Conservation (phyloP, 2,113 vertebrate genomes). For the Pelecanoides urinatrix region DNA sequence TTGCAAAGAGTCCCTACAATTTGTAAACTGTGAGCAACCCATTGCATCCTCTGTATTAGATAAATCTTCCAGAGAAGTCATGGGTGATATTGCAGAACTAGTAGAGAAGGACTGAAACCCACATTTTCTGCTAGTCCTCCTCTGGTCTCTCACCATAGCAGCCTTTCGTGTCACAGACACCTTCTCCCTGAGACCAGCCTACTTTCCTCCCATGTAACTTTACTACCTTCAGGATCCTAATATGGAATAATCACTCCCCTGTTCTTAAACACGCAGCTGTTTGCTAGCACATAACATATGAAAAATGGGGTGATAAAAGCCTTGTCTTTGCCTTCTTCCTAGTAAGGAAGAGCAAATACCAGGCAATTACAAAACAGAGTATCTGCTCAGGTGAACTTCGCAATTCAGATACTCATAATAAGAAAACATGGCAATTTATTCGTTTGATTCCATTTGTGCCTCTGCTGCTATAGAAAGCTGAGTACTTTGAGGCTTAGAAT, state of each 20-base stretch:
- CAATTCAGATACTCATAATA: conserved; percentile 28
- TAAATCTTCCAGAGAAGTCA: not conserved
- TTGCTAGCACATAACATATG: not conserved
- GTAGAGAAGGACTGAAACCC: not conserved
- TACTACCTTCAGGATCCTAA: not conserved
- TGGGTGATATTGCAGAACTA: not conserved
- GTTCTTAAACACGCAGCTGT: not conserved
- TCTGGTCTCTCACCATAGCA: not conserved
- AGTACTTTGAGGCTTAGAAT: conserved; percentile 31
- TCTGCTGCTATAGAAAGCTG: conserved; percentile 30
- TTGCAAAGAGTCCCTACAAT: not conserved
- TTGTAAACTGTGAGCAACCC: not conserved
- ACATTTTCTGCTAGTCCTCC: not conserved
- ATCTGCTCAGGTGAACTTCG: conserved; percentile 19
- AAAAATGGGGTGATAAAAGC: conserved; percentile 35
- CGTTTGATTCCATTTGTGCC: conserved; percentile 37
- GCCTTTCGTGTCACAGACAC: not conserved
- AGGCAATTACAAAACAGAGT: conserved; percentile 36
- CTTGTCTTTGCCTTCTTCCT: conserved; percentile 25
- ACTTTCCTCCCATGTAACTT: not conserved
- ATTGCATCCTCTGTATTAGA: not conserved
- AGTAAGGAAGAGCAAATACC: conserved; percentile 11
- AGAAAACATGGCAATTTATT: conserved; percentile 54
- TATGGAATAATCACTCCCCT: not conserved
- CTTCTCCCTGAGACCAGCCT: not conserved